Evolutionary conservation across 2,113 vertebrate genomes (phyloP).

Genomic region (Odontophorus gujanensis): DNA sequence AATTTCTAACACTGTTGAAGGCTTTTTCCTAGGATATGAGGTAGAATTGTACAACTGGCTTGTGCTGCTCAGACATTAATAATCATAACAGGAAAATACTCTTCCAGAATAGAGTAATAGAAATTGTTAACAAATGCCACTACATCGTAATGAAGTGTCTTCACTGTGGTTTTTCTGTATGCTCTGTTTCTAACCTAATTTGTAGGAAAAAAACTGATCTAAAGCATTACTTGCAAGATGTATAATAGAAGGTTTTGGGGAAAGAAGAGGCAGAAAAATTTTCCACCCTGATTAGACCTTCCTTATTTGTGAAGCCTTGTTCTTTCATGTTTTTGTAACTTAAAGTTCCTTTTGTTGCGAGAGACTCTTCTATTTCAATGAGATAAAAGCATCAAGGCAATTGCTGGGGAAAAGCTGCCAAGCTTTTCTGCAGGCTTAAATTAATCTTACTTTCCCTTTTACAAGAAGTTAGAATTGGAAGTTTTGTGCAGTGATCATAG

Average conservation of each 20-base stretch:
- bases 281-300: background rate
- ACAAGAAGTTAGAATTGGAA: background rate
- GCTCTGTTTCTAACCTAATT: background rate
- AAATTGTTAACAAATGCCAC: background rate
- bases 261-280: background rate
- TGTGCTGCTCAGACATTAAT: background rate
- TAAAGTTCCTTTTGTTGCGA: slow-evolving; percentile 34
- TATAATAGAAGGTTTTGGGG: background rate
- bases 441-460: slow-evolving; percentile 31
- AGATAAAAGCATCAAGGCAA: slow-evolving; percentile 30
- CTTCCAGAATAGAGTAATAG: background rate
- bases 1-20: background rate
- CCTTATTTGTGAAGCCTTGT: background rate
- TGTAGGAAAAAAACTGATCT: background rate
- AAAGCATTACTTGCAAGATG: background rate
- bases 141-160: background rate
- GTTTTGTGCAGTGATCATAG: background rate
- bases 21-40: background rate
- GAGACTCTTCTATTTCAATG: slow-evolving; percentile 35
- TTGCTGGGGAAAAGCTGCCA: slow-evolving; percentile 38
- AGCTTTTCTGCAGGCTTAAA: slow-evolving; percentile 41
- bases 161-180: background rate
- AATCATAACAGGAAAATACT: background rate
- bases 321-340: slow-evolving; percentile 10
- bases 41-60: background rate